A percentile compares a stretch with the other conserved stretches of the same genome.
Conservation (phyloP, 2,113 vertebrate species). For the Pholis gunnellus region DNA sequence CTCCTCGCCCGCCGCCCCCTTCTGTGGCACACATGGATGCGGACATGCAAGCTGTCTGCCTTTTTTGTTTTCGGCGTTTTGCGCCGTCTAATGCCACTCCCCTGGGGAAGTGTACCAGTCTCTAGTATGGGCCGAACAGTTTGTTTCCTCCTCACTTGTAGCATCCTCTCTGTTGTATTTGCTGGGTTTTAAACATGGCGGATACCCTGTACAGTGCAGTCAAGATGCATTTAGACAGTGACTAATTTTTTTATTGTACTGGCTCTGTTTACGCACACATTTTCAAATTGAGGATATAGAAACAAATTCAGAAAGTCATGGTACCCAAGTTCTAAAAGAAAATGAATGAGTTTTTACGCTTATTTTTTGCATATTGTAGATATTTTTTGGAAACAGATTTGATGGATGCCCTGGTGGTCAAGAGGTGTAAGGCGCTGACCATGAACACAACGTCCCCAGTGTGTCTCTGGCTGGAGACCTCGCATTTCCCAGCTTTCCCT, state of each 20-base stretch:
- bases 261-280: not conserved
- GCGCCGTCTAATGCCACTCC: constrained; percentile 54
- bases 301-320: constrained; percentile 8
- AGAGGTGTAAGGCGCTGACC: not conserved
- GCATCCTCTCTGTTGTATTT: constrained; percentile 13
- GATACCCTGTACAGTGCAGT: not conserved
- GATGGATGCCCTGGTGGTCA: not conserved
- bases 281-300: not conserved
- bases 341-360: not conserved
- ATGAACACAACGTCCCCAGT: not conserved
- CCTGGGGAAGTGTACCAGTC: constrained; percentile 25
- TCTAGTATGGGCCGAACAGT: constrained; percentile 24
- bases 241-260: no score
- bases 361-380: not conserved
- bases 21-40: constrained; percentile 4
- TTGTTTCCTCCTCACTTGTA: constrained; percentile 27
- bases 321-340: not conserved
- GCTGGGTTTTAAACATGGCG: constrained; percentile 5
- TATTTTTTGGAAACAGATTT: not conserved
- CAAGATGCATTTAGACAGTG: not conserved
- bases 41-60: constrained; percentile 34
- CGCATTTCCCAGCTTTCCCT: not conserved
- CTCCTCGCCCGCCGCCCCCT: constrained; percentile 5
- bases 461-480: not conserved
- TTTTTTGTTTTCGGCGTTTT: constrained; percentile 40